A percentile compares a stretch with the other conserved stretches of the same genome.
Conservation (phyloP, 2,888 invertebrate species). For the Taenaris catops region DNA sequence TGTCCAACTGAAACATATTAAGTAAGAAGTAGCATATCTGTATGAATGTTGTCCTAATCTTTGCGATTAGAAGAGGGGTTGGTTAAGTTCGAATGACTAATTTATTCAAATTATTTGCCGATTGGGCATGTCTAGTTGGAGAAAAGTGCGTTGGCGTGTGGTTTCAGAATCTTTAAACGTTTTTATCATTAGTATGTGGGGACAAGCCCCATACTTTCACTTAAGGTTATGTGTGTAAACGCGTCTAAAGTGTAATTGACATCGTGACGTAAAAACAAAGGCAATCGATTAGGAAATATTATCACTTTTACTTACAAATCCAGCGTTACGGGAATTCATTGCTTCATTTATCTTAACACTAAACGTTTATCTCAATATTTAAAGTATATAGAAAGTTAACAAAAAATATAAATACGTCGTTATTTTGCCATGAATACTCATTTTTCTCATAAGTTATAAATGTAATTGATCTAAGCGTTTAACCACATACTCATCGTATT, state of each 20-base stretch:
- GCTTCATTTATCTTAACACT: no score
- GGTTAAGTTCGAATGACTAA: conserved; percentile 58
- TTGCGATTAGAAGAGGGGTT: conserved; percentile 52
- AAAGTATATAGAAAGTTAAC: no score
- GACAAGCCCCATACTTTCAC: conserved; percentile 69
- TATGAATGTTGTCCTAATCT: conserved; percentile 31
- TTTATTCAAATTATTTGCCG: conserved; percentile 70
- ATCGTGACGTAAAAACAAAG: conserved; percentile 61
- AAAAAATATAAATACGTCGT: no score
- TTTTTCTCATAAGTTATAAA: no score
- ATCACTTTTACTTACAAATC: conserved; percentile 18
- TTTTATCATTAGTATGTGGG: conserved; percentile 72
- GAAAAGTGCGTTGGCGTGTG: conserved; percentile 66
- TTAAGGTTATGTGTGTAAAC: conserved; percentile 74
- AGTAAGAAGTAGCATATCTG: conserved; percentile 14
- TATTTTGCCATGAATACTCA: no score
- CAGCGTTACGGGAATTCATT: conserved; percentile 7
- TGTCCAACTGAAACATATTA: no score
- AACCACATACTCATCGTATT: no score
- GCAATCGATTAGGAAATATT: conserved; percentile 33
- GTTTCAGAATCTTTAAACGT: conserved; percentile 70
- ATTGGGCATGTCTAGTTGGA: conserved; percentile 54
- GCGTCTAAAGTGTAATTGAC: conserved; percentile 61
- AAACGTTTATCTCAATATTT: no score
- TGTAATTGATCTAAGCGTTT: no score